phyloP scores from a whole-genome alignment of 2,888 invertebrate genomes.

The Desoria tigrina region DNA sequence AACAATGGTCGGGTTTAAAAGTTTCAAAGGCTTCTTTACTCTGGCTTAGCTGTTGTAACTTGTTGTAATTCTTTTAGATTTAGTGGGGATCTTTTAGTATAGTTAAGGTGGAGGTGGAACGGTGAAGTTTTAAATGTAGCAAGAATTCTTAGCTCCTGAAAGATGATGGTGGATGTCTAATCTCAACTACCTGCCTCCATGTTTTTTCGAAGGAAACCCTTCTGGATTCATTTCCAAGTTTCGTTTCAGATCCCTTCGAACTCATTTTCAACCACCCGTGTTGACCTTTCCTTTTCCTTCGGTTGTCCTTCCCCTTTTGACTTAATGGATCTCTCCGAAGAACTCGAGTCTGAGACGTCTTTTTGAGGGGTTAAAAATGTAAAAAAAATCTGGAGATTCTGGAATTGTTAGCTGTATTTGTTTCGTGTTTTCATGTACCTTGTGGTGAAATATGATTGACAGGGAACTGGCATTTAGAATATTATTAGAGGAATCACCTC shows the following conservation, averaged over 20 bases:
- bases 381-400: too few relatives aligned
- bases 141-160: neutral
- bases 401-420: too few relatives aligned
- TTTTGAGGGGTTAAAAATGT: too few relatives aligned
- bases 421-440: too few relatives aligned
- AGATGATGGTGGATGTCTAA: neutral
- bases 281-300: constrained; percentile 38
- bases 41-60: neutral
- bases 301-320: constrained; percentile 16
- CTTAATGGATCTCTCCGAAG: neutral
- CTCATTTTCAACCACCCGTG: constrained; percentile 51
- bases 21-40: neutral
- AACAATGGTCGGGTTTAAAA: neutral
- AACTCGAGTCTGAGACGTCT: too few relatives aligned
- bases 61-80: neutral
- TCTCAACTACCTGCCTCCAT: neutral
- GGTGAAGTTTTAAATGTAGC: neutral
- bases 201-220: neutral
- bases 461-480: too few relatives aligned
- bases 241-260: constrained; percentile 31
- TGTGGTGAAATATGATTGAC: too few relatives aligned
- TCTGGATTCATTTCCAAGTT: neutral
- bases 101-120: neutral
- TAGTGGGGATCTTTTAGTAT: neutral
- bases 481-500: too few relatives aligned